A percentile compares a stretch with the other conserved stretches of the same genome.
Evolutionary conservation across 2,113 vertebrate genomes (phyloP).

Genomic region (Tetrax tetrax): DNA sequence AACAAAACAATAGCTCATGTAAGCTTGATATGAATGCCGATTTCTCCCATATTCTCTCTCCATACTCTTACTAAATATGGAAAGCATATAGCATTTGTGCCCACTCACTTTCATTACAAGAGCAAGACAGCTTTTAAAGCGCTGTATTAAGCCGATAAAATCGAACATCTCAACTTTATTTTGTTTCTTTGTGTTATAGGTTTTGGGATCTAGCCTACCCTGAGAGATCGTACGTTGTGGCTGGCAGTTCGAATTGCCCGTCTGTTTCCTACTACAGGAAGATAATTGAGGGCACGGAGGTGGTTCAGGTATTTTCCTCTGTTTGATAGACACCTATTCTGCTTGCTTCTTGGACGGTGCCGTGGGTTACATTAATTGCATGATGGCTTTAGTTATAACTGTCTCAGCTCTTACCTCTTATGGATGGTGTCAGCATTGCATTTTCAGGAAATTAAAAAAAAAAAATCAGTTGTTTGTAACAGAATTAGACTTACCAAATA

Average conservation of each 20-base stretch:
- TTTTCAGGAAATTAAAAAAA: not conserved
- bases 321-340: not conserved
- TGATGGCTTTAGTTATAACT: not conserved
- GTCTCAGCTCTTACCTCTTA: not conserved
- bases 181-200: constrained; percentile 68
- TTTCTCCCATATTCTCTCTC: no score
- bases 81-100: not conserved
- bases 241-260: constrained; percentile 85
- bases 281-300: constrained; percentile 97
- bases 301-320: constrained; percentile 87
- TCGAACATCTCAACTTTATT: not conserved
- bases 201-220: constrained; percentile 98
- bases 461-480: not conserved
- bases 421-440: not conserved
- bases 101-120: not conserved
- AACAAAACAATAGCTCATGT: not conserved
- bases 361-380: not conserved
- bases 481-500: not conserved
- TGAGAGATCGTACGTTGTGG: constrained; percentile 93
- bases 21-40: not conserved
- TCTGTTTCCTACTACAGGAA: constrained; percentile 96
- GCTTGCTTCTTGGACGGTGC: not conserved
- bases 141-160: not conserved
- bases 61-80: no score
- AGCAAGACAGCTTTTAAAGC: not conserved